phyloP scores from a whole-genome alignment of 2,888 invertebrate species.

The Dolomedes plantarius region DNA sequence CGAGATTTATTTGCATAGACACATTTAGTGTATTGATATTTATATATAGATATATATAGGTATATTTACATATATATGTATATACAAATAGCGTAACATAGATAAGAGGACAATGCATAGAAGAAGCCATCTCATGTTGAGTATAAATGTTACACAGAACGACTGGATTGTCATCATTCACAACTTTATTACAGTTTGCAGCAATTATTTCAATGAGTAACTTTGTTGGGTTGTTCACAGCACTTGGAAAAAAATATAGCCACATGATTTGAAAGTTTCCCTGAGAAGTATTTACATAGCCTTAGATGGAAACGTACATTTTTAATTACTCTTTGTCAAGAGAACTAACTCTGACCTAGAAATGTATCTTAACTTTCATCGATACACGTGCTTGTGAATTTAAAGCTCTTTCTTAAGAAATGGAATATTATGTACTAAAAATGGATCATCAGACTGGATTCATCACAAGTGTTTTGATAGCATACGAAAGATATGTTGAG shows the following conservation, averaged over 20 bases:
- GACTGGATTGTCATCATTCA: constrained; percentile 66
- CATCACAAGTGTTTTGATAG: too few relatives aligned
- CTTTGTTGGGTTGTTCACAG: background rate
- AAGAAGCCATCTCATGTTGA: constrained; percentile 30
- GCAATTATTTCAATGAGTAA: background rate
- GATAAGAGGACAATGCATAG: constrained; percentile 24
- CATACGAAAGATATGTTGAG: too few relatives aligned
- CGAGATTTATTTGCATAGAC: constrained; percentile 68
- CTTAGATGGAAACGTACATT: too few relatives aligned
- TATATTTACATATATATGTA: constrained; percentile 32
- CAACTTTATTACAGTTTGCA: background rate
- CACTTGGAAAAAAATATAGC: background rate
- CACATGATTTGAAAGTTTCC: too few relatives aligned
- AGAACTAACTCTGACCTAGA: too few relatives aligned
- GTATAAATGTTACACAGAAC: constrained; percentile 58
- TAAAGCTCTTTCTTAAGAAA: too few relatives aligned
- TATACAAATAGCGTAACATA: constrained; percentile 32
- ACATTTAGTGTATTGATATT: constrained; percentile 62
- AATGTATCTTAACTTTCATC: too few relatives aligned
- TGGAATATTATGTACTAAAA: too few relatives aligned
- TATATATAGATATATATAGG: constrained; percentile 44
- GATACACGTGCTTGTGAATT: too few relatives aligned
- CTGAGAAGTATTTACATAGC: background rate
- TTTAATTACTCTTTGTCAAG: too few relatives aligned
- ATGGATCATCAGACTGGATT: too few relatives aligned